Conservation (phyloP, 2,113 vertebrate genomes). For the Petaurus breviceps region DNA sequence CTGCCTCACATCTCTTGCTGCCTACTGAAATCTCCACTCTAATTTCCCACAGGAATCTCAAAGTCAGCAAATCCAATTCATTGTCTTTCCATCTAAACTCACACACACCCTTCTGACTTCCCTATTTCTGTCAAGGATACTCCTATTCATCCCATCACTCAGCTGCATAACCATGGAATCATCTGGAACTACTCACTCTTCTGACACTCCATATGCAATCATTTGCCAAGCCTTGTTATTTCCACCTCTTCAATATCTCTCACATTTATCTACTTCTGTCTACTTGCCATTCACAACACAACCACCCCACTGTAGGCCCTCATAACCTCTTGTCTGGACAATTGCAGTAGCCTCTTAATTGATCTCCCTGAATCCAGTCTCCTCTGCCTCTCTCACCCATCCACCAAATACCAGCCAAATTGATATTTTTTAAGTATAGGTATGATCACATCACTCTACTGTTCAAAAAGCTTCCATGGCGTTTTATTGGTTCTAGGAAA, state of each 20-base stretch:
- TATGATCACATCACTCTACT: background rate
- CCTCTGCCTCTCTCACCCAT: background rate
- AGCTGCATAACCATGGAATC: background rate
- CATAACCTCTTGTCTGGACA: background rate
- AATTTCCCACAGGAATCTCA: background rate
- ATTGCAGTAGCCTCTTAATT: background rate
- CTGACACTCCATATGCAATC: background rate
- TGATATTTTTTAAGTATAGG: background rate
- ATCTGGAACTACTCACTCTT: background rate
- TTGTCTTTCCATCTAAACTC: background rate
- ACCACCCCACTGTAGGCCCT: background rate
- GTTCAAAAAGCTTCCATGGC: background rate
- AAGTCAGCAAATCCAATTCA: background rate
- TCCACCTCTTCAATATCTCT: background rate
- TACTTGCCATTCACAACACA: background rate
- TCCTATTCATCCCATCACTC: background rate
- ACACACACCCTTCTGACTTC: background rate
- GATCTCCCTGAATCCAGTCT: background rate
- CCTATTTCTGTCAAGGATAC: background rate
- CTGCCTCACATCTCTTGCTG: background rate
- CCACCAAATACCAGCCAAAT: background rate
- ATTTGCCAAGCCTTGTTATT: background rate
- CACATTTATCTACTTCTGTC: background rate
- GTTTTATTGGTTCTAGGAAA: background rate
- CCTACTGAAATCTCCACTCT: background rate